These are phyloP conservation scores for Hirundichthys speculiger DNA, from an alignment of 2,113 vertebrate genomes.

Conservation along the genomic window DNA sequence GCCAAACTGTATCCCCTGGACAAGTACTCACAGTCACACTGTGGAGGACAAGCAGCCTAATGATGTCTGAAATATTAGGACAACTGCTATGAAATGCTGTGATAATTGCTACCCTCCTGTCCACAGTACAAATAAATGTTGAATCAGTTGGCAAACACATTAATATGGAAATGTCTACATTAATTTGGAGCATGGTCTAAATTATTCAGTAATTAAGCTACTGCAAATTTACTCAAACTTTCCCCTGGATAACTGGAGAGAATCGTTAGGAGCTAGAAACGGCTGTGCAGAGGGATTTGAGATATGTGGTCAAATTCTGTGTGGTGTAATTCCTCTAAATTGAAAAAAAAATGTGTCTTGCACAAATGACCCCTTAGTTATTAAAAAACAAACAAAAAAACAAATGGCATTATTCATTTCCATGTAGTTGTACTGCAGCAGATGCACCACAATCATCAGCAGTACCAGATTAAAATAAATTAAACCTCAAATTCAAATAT, in stretches of 20 bases:
- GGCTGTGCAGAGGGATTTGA: constrained; percentile 54
- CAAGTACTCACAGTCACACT: constrained; percentile 60
- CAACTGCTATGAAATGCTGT: constrained; percentile 72
- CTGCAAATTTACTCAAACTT: constrained; percentile 83
- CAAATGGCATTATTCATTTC: constrained; percentile 9
- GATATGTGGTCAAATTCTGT: constrained; percentile 57
- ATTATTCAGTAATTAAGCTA: constrained; percentile 84
- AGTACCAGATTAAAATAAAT: not conserved
- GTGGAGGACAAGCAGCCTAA: constrained; percentile 73
- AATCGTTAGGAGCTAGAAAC: constrained; percentile 57
- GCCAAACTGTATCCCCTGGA: constrained; percentile 63
- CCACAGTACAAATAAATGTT: constrained; percentile 76
- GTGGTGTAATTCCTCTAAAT: constrained; percentile 22
- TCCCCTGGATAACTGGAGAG: constrained; percentile 71
- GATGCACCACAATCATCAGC: not conserved
- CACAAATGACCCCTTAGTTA: constrained; percentile 12
- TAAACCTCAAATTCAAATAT: not conserved
- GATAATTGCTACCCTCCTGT: constrained; percentile 75
- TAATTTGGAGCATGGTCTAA: constrained; percentile 80
- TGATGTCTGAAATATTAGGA: constrained; percentile 73
- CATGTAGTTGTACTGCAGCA: not conserved
- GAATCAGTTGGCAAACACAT: constrained; percentile 80
- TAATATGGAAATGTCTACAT: constrained; percentile 83
- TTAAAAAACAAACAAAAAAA: not conserved
- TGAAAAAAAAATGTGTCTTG: constrained; percentile 15